Conservation (phyloP, 2,797 vertebrate genomes). For the Chloroceryle inda region DNA sequence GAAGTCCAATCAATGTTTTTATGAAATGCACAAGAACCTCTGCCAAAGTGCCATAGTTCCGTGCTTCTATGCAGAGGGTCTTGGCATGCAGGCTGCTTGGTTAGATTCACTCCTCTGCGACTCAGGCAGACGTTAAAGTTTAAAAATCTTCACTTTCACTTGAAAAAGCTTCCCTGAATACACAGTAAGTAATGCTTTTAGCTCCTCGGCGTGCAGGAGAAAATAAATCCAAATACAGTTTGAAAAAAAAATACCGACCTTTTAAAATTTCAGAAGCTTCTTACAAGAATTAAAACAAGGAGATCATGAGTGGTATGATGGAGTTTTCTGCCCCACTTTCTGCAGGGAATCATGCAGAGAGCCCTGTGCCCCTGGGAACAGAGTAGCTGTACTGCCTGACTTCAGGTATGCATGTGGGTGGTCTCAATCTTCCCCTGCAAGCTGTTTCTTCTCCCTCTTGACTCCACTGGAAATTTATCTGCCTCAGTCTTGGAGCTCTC, state of each 20-base stretch:
- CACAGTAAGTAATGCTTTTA: constrained; percentile 50
- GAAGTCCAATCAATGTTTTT: not conserved
- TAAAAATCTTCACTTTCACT: constrained; percentile 59
- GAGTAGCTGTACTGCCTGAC: not conserved
- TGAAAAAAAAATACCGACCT: not conserved
- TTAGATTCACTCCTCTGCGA: constrained; percentile 14
- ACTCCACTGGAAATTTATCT: not conserved
- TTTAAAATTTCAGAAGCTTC: constrained; percentile 49
- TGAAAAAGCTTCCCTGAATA: constrained; percentile 25
- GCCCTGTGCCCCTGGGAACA: not conserved
- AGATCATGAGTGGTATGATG: not conserved
- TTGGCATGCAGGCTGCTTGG: not conserved
- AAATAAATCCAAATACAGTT: not conserved
- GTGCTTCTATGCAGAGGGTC: not conserved
- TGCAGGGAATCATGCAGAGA: not conserved
- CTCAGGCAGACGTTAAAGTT: constrained; percentile 47
- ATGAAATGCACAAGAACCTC: not conserved
- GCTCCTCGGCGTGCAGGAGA: not conserved
- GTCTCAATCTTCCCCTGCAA: not conserved
- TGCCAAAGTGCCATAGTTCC: not conserved
- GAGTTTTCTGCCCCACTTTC: not conserved
- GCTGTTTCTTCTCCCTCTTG: not conserved
- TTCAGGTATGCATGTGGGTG: not conserved
- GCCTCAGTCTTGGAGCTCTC: not conserved
- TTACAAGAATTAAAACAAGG: constrained; percentile 1